phyloP scores from a whole-genome alignment of 2,888 invertebrate species.

The Ptilodon capucinus region DNA sequence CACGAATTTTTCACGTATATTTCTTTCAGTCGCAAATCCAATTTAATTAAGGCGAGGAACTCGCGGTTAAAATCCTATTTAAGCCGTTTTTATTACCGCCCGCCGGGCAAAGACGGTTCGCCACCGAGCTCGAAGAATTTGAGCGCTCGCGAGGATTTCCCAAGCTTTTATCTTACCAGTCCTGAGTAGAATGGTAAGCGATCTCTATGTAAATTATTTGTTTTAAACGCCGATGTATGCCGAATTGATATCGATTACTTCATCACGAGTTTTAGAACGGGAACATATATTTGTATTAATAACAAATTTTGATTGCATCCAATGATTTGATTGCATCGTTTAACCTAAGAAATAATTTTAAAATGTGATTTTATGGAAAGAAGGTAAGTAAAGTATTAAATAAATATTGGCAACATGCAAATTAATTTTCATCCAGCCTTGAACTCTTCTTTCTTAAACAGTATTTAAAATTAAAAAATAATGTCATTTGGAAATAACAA shows the following conservation, averaged over 20 bases:
- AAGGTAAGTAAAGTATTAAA: too few relatives aligned
- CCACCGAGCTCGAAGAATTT: conserved; percentile 76
- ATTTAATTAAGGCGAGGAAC: conserved; percentile 82
- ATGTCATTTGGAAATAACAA: conserved; percentile 57
- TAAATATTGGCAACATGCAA: too few relatives aligned
- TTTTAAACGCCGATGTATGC: conserved; percentile 41
- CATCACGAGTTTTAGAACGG: conserved; percentile 6
- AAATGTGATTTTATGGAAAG: too few relatives aligned
- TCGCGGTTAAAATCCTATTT: conserved; percentile 82
- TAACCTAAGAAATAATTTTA: too few relatives aligned
- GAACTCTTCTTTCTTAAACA: neutral
- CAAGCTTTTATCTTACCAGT: conserved; percentile 71
- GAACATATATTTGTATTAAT: neutral
- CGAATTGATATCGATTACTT: conserved; percentile 17
- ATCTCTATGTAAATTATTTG: conserved; percentile 73
- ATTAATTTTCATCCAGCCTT: too few relatives aligned
- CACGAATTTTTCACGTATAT: conserved; percentile 80
- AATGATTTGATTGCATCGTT: too few relatives aligned
- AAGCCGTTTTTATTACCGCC: conserved; percentile 82
- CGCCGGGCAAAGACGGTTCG: conserved; percentile 78
- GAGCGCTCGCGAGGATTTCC: conserved; percentile 73
- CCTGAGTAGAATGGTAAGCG: conserved; percentile 64
- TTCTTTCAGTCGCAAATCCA: conserved; percentile 81
- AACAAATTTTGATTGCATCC: neutral
- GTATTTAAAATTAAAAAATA: conserved; percentile 34